Percentiles rank a stretch among this genome's conserved stretches.
phyloP scores from a whole-genome alignment of 2,113 vertebrate genomes.

The Pituophis catenifer region DNA sequence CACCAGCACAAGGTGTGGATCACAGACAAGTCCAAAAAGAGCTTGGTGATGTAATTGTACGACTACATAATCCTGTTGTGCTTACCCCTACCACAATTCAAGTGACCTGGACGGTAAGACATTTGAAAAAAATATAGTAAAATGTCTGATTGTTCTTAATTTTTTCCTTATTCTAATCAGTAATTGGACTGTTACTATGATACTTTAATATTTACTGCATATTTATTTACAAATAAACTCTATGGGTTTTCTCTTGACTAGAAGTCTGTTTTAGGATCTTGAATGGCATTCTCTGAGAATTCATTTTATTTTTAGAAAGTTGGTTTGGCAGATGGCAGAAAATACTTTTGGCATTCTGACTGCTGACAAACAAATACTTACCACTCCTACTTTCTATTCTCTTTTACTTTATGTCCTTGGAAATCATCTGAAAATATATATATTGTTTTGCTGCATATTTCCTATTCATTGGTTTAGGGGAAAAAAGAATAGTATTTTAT shows the following conservation, averaged over 20 bases:
- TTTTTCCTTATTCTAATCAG: background rate
- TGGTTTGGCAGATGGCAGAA: constrained; percentile 9
- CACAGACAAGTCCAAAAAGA: constrained; percentile 98
- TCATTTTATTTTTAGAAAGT: constrained; percentile 11
- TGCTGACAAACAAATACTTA: background rate
- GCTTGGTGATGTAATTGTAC: constrained; percentile 91
- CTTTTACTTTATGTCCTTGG: background rate
- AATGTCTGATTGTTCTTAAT: background rate
- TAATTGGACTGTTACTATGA: constrained; percentile 24
- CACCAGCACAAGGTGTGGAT: constrained; percentile 95
- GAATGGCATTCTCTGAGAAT: constrained; percentile 4
- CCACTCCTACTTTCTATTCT: constrained; percentile 4
- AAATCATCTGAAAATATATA: background rate
- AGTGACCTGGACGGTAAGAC: constrained; percentile 94
- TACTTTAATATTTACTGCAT: constrained; percentile 11
- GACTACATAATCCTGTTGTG: constrained; percentile 90
- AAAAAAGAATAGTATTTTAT: background rate
- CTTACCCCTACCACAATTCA: constrained; percentile 91
- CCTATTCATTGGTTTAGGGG: background rate
- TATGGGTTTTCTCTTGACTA: constrained; percentile 11
- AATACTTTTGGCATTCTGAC: constrained; percentile 13
- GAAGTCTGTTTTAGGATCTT: constrained; percentile 32
- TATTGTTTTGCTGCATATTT: background rate
- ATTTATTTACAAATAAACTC: background rate
- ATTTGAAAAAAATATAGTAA: background rate